Conservation (phyloP, 2,797 vertebrate genomes). For the Aselliscus stoliczkanus region DNA sequence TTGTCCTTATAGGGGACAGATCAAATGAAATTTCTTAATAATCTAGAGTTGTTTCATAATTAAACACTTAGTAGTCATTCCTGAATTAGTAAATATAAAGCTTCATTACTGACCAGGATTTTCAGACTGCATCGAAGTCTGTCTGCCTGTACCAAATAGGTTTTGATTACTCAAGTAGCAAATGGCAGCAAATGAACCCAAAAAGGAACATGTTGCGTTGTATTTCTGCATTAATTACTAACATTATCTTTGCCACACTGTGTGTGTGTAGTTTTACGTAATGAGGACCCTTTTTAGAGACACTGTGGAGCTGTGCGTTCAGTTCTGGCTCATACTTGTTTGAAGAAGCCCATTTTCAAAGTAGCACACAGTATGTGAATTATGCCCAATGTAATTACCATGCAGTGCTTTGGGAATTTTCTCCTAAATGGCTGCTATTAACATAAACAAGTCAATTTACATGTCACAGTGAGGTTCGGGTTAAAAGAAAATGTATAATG, state of each 20-base stretch:
- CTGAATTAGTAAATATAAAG: conserved; percentile 69
- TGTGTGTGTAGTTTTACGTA: conserved; percentile 61
- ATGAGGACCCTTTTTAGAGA: conserved; percentile 66
- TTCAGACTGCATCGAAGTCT: conserved; percentile 50
- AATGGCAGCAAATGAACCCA: conserved; percentile 74
- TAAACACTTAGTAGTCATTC: conserved; percentile 69
- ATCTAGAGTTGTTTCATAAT: conserved; percentile 60
- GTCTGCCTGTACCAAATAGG: conserved; percentile 67
- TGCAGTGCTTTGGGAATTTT: conserved; percentile 60
- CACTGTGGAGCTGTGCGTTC: conserved; percentile 58
- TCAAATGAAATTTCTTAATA: conserved; percentile 73
- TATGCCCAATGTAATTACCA: conserved; percentile 67
- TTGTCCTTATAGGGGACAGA: not conserved
- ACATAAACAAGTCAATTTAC: conserved; percentile 72
- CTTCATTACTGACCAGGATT: conserved; percentile 67
- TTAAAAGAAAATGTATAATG: conserved; percentile 64
- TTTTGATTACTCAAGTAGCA: conserved; percentile 73
- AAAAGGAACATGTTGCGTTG: conserved; percentile 66
- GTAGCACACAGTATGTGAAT: conserved; percentile 56
- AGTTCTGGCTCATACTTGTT: conserved; percentile 64
- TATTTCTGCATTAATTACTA: conserved; percentile 68
- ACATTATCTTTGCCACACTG: conserved; percentile 62
- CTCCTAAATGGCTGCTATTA: conserved; percentile 71
- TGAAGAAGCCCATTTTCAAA: conserved; percentile 73
- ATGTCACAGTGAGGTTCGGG: conserved; percentile 58